Base-by-base conservation (phyloP, 1,140 invertebrate species). In the Ericerus pela region DNA sequence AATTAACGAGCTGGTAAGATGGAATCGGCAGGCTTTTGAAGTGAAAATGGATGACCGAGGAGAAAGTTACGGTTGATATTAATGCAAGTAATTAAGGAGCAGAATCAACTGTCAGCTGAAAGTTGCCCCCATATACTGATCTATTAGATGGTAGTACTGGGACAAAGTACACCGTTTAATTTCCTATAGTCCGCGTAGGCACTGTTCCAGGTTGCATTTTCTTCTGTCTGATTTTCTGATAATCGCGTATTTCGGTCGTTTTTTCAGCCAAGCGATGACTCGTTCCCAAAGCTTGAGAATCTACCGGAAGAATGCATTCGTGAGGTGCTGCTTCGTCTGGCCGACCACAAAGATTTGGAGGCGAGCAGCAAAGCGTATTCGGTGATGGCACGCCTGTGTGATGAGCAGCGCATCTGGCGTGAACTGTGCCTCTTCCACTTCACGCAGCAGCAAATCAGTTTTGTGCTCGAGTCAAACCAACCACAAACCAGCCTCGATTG, bases 381-480 rank as follows among this genome's bases (percentile, higher is more conserved):
- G 53, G 74, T 79, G 27, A 81, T 89, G 72, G 80, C 86, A 29
- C 75, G 81, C 28, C 73, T 97, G 10, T 81, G 88, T 22, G 80
- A 85, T 37, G 92, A 97, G 66, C 82, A 88, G 67, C 77, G 88
- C 58, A 82, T 96, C 37, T 98, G 95, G 95, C 77, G 83, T 54
- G 83, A 92, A 66, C 76, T 97, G 30, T 87, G 87, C 38, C 76
- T 79, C 54, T 97, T 93, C 70, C 94, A 98, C 70, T 98, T 97
- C 72, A 84, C 80, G 18, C 76, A 79, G 51, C 78, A 83, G 58
- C 92, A 97, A 75, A 81, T 93, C 24, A 75, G 80, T 63, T 79
- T 74, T 62, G 79, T 82, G 60, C 72, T 78, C 62, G 73, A 70
- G 69, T 52, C n/a, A 11, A 54, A 57, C 55, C 10, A 51, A 58